Conservation (phyloP, 2,888 invertebrate species). For the Parnassius glacialis region DNA sequence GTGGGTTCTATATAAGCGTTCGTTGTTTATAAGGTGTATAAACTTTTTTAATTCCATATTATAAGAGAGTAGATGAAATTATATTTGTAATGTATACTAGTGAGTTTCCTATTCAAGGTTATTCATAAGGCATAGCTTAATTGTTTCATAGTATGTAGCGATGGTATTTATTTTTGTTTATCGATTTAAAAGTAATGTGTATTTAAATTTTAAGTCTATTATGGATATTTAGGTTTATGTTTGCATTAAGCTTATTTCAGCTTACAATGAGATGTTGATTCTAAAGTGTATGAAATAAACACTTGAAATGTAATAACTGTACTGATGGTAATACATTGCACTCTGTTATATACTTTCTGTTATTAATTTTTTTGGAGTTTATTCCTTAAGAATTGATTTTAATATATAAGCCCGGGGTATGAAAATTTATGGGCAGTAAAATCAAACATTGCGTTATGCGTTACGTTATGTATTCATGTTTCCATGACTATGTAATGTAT, state of each 20-base stretch:
- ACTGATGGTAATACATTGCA: too few species aligned
- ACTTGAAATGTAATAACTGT: too few species aligned
- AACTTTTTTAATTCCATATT: slow-evolving; percentile 12
- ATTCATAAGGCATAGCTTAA: slow-evolving; percentile 18
- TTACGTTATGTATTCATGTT: too few species aligned
- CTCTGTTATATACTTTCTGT: too few species aligned
- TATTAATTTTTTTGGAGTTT: too few species aligned
- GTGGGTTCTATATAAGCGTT: slow-evolving; percentile 2
- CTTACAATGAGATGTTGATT: background rate
- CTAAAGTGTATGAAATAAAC: background rate
- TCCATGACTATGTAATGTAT: too few species aligned
- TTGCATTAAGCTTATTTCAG: background rate
- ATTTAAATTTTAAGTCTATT: background rate
- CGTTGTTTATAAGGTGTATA: slow-evolving; percentile 4
- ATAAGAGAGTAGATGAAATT: slow-evolving; percentile 22
- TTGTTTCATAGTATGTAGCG: slow-evolving; percentile 13
- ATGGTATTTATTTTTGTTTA: slow-evolving; percentile 11
- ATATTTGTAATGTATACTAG: slow-evolving; percentile 25
- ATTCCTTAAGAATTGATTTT: too few species aligned
- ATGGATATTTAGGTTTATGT: background rate
- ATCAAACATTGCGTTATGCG: too few species aligned
- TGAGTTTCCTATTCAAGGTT: slow-evolving; percentile 16
- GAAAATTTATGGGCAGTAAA: too few species aligned
- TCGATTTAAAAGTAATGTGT: background rate
- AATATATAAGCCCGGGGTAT: too few species aligned